Evolutionary conservation across 2,113 vertebrate genomes (phyloP).

Genomic region (Malurus melanocephalus): DNA sequence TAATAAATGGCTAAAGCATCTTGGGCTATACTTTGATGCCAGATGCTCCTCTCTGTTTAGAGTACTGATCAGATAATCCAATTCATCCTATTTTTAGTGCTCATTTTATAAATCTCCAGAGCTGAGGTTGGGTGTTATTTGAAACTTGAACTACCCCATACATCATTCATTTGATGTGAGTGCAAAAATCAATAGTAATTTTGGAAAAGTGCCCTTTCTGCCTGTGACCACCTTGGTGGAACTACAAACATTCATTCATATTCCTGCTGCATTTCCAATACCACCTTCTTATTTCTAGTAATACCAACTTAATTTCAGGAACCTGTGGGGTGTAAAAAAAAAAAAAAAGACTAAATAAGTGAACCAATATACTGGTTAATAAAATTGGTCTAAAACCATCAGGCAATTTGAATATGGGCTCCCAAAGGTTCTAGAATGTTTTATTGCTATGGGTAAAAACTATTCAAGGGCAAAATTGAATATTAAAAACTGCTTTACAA

Average conservation of each 20-base stretch:
- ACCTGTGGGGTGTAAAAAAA: slow-evolving; percentile 27
- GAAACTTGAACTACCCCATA: neutral
- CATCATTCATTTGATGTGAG: slow-evolving; percentile 5
- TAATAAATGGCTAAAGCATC: neutral
- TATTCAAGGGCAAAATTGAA: slow-evolving; percentile 65
- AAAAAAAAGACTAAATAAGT: slow-evolving; percentile 1
- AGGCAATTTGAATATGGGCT: slow-evolving; percentile 52
- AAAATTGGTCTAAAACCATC: slow-evolving; percentile 39
- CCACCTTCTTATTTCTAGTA: slow-evolving; percentile 23
- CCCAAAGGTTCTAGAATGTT: slow-evolving; percentile 34
- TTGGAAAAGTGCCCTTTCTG: slow-evolving; percentile 32
- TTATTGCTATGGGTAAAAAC: slow-evolving; percentile 57
- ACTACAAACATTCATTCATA: slow-evolving; percentile 27
- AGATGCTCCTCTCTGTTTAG: neutral
- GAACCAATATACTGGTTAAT: slow-evolving; percentile 37
- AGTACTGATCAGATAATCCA: slow-evolving; percentile 2
- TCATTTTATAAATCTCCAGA: slow-evolving; percentile 19
- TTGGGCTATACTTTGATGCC: neutral
- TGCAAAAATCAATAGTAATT: slow-evolving; percentile 20
- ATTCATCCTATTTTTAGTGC: neutral
- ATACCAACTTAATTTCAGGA: slow-evolving; percentile 55
- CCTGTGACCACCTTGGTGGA: slow-evolving; percentile 32
- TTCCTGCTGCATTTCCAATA: slow-evolving; percentile 29
- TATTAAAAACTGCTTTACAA: slow-evolving; percentile 63
- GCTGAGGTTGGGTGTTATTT: neutral